These are phyloP conservation scores for Australoheros scitulus DNA, from an alignment of 2,113 vertebrate genomes.

Conservation along the genomic window DNA sequence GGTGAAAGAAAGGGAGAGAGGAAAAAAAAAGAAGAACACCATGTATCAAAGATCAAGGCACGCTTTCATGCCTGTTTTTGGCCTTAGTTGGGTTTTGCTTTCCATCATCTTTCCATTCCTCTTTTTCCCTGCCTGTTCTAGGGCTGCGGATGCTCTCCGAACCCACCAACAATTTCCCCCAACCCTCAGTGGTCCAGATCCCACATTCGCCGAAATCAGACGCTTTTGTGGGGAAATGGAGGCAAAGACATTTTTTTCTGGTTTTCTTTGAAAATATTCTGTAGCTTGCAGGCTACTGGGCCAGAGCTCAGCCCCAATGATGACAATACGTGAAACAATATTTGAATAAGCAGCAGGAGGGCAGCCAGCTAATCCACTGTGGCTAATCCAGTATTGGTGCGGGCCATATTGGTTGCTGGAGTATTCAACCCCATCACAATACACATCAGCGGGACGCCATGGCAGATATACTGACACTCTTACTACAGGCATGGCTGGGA, in stretches of 20 bases:
- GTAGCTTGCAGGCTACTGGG: constrained; percentile 47
- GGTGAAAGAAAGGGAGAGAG: constrained; percentile 68
- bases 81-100: constrained; percentile 60
- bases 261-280: constrained; percentile 67
- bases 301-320: constrained; percentile 68
- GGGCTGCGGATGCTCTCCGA: constrained; percentile 24
- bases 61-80: constrained; percentile 74
- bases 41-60: constrained; percentile 79
- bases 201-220: constrained; percentile 37
- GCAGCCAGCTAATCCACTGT: constrained; percentile 79
- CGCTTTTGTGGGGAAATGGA: constrained; percentile 50
- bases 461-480: constrained; percentile 78
- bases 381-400: constrained; percentile 81
- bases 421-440: constrained; percentile 79
- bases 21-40: constrained; percentile 65
- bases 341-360: constrained; percentile 83
- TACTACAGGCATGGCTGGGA: constrained; percentile 67
- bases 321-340: constrained; percentile 83
- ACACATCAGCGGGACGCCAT: constrained; percentile 80
- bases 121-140: neutral
- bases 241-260: constrained; percentile 39
- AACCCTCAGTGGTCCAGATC: constrained; percentile 8
- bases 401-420: constrained; percentile 78
- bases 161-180: constrained; percentile 18
- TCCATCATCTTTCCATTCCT: constrained; percentile 62